Percentiles rank a stretch among this genome's conserved stretches.
Evolutionary conservation across 2,113 vertebrate species (phyloP).

Genomic region (Pomatorhinus ruficollis): DNA sequence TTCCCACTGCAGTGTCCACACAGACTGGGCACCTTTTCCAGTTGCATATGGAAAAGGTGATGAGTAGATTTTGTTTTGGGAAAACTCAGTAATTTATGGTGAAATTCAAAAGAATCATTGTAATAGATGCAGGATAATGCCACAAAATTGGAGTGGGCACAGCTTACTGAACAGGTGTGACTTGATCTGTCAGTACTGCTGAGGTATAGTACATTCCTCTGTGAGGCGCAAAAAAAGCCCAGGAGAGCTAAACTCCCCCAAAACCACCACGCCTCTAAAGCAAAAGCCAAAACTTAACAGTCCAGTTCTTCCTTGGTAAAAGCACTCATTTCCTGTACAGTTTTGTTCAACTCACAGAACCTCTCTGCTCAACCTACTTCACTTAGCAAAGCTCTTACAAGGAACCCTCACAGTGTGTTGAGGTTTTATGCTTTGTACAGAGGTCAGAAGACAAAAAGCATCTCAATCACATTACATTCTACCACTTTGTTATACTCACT

Average conservation of each 20-base stretch:
- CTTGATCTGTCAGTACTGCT: neutral
- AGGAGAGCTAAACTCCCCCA: neutral
- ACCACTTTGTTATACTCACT: neutral
- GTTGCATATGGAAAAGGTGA: accelerated
- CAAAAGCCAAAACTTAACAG: neutral
- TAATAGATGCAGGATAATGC: neutral
- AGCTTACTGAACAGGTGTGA: neutral
- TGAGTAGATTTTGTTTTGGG: neutral
- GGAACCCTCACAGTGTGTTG: neutral
- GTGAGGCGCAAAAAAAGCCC: accelerated
- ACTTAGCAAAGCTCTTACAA: neutral
- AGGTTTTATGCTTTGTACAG: neutral
- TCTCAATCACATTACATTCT: neutral
- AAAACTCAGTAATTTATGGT: neutral
- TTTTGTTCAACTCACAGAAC: neutral
- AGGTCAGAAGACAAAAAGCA: neutral
- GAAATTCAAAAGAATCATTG: neutral
- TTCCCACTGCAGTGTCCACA: neutral
- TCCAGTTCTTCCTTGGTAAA: neutral
- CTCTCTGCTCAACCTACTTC: neutral
- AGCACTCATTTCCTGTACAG: neutral
- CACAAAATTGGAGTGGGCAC: neutral
- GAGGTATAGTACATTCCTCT: neutral
- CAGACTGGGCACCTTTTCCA: accelerated
- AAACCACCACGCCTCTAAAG: neutral